These are phyloP conservation scores for Cacatua alba DNA, from an alignment of 2,113 vertebrate species.

Conservation along the genomic window DNA sequence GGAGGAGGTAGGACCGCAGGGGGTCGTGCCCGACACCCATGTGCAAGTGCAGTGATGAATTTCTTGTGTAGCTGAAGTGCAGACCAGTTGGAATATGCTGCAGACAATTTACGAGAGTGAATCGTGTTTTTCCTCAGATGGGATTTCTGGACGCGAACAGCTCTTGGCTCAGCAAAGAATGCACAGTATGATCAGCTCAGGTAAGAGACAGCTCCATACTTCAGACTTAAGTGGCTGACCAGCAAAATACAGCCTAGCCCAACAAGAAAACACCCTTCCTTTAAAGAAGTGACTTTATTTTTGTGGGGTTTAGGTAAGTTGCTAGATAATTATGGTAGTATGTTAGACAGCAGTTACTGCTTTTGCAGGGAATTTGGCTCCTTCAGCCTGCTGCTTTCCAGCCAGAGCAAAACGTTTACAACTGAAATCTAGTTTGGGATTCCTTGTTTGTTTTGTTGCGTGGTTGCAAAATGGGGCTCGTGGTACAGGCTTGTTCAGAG, in stretches of 20 bases:
- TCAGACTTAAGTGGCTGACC: not conserved
- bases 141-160: slow-evolving; percentile 89
- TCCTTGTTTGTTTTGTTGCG: slow-evolving; percentile 47
- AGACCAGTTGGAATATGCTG: slow-evolving; percentile 94
- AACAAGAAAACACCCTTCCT: not conserved
- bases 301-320: slow-evolving; percentile 2
- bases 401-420: not conserved
- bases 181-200: slow-evolving; percentile 97
- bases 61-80: slow-evolving; percentile 86
- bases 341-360: not conserved
- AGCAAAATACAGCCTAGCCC: not conserved
- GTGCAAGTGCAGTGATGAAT: slow-evolving; percentile 81
- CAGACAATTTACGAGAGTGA: slow-evolving; percentile 99
- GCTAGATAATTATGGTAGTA: not conserved
- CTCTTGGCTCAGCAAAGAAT: slow-evolving; percentile 87
- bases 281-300: slow-evolving; percentile 5
- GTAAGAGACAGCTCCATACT: slow-evolving; percentile 79
- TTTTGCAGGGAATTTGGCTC: not conserved
- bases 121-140: slow-evolving; percentile 96
- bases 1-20: slow-evolving; percentile 80
- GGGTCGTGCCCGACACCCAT: slow-evolving; percentile 82
- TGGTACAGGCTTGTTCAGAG: not conserved
- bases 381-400: slow-evolving; percentile 47
- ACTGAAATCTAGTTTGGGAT: slow-evolving; percentile 41
- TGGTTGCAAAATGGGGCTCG: slow-evolving; percentile 42